Evolutionary conservation across 1,140 invertebrate species (phyloP).

Genomic region (Drosophila littoralis): DNA sequence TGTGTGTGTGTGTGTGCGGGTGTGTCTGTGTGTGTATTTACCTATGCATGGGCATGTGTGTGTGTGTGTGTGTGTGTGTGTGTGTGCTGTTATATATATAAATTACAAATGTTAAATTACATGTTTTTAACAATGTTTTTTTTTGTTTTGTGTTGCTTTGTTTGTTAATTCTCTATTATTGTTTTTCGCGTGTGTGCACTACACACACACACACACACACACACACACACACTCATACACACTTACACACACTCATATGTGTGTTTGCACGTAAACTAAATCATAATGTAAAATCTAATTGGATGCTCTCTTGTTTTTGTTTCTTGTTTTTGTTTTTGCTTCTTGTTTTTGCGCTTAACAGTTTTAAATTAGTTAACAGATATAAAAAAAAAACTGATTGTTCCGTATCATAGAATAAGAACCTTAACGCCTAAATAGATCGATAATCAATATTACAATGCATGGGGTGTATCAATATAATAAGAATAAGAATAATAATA

Average conservation of each 20-base stretch:
- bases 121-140: constrained; percentile 11
- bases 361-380: constrained; percentile 77
- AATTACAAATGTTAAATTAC: constrained; percentile 51
- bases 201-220: constrained; percentile 1
- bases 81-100: constrained; percentile 14
- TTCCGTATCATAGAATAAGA: constrained; percentile 32
- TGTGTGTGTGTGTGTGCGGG: constrained; percentile 10
- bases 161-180: constrained; percentile 5
- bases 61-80: constrained; percentile 15
- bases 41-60: constrained; percentile 1
- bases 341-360: constrained; percentile 20
- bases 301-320: constrained; percentile 40
- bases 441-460: constrained; percentile 50
- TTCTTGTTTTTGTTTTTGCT: constrained; percentile 31
- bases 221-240: not conserved
- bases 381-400: constrained; percentile 46
- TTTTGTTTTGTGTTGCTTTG: not conserved
- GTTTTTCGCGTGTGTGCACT: not conserved
- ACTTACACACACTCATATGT: not conserved
- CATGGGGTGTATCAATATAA: constrained; percentile 10
- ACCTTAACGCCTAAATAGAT: constrained; percentile 41
- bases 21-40: constrained; percentile 19
- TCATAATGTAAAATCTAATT: constrained; percentile 32
- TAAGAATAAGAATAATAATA: constrained; percentile 36
- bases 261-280: constrained; percentile 12